Evolutionary conservation across 35 echinoderm and acorn worm genomes (phyloP), one percentile per base, ranked within the genome.

Genomic region (Heliocidaris tuberculata): DNA sequence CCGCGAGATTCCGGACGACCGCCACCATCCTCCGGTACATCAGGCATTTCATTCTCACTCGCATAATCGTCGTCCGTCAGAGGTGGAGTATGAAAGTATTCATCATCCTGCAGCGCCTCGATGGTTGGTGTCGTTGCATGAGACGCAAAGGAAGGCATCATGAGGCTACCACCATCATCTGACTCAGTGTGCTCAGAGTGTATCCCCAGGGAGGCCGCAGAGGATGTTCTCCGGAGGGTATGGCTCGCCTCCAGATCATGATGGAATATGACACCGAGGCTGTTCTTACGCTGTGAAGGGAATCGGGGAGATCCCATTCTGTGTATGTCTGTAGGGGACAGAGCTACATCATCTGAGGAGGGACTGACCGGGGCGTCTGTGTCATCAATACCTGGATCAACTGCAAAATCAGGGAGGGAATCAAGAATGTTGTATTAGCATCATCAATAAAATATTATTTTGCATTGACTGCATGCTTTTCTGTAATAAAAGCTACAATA

Each of bases 101-200:
- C 87, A 19, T 97, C 96, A 48, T 96, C 97, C 24, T 95, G 88
- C 59, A 97, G 70, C 49, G 95, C 97, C 90, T 97, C 94, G 85
- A 97, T 97, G 19, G 97, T 96, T 1, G 97, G 97, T 12, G 95
- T 97, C 30, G 95, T 86, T 13, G 59, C 88, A 17, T 86, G 93
- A 11, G 97, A 97, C 2, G 88, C 85, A 9, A 48, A 48, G 9
- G 95, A 97, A 30, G 96, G 93, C 48, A 86, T 21, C 88, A 90
- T 70, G 48, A 92, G 65, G 31, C 31, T 92, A 21, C 59, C 50
- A 60, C 85, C 95, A 49, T 96, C 93, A 24, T 95, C 59, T 2
- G 90, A 31, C 59, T 95, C 86, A 31, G 94, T 49, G 19, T 56
- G 88, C 29, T 47, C 59, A 9, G 85, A 47, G 65, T 78, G 65